These are phyloP conservation scores for Hucho hucho DNA, from an alignment of 2,113 vertebrate species.

Conservation along the genomic window DNA sequence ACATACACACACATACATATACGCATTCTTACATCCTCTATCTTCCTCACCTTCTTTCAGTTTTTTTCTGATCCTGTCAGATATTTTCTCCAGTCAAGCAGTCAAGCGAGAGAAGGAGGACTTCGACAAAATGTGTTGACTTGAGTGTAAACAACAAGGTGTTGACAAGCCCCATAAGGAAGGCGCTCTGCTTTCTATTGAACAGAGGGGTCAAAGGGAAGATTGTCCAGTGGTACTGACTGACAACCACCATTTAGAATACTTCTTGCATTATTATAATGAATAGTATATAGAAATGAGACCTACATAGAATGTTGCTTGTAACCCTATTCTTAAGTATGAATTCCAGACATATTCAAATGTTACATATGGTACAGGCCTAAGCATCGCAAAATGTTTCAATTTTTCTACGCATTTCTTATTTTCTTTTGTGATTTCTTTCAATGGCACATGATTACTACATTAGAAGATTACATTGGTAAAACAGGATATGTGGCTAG, in stretches of 20 bases:
- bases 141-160: slow-evolving; percentile 49
- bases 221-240: slow-evolving; percentile 43
- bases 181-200: slow-evolving; percentile 40
- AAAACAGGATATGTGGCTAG: slow-evolving; percentile 38
- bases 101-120: slow-evolving; percentile 1
- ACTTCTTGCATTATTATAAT: slow-evolving; percentile 12
- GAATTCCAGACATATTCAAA: neutral
- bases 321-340: slow-evolving; percentile 17
- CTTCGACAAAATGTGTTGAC: slow-evolving; percentile 44
- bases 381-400: slow-evolving; percentile 14
- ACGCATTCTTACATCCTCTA: neutral
- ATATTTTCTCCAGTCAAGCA: neutral
- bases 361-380: neutral
- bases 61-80: slow-evolving; percentile 4
- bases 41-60: neutral
- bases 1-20: slow-evolving; percentile 7
- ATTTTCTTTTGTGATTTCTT: neutral
- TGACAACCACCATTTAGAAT: slow-evolving; percentile 39
- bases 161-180: slow-evolving; percentile 44
- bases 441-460: slow-evolving; percentile 20
- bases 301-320: slow-evolving; percentile 7
- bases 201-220: slow-evolving; percentile 53
- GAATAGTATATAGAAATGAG: neutral
- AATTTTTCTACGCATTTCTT: slow-evolving; percentile 11
- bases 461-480: slow-evolving; percentile 36